These are phyloP conservation scores for Acanthochromis polyacanthus DNA, from an alignment of 2,113 vertebrate genomes.

Conservation along the genomic window DNA sequence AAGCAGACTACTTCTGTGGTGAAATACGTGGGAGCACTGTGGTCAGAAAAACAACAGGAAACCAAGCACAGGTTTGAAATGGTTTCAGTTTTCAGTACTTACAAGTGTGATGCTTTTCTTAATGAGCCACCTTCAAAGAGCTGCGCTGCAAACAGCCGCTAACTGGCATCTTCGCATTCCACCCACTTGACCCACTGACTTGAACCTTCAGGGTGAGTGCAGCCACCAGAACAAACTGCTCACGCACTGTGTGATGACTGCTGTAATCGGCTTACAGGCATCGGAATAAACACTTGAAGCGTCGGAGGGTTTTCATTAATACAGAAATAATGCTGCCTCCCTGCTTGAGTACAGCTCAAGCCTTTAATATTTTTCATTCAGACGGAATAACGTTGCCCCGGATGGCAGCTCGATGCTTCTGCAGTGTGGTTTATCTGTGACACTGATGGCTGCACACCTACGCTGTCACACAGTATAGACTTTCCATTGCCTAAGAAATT, in stretches of 20 bases:
- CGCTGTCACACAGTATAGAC: slow-evolving; percentile 15
- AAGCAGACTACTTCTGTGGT: neutral
- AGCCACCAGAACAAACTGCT: slow-evolving; percentile 26
- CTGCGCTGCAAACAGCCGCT: slow-evolving; percentile 7
- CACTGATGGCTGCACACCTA: slow-evolving; percentile 31
- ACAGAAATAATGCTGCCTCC: slow-evolving; percentile 30
- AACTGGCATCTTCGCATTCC: slow-evolving; percentile 23
- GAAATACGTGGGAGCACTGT: neutral
- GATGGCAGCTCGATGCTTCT: slow-evolving; percentile 22
- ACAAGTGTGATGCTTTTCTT: neutral
- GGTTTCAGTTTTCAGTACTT: neutral
- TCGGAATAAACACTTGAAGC: slow-evolving; percentile 31
- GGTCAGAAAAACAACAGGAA: neutral
- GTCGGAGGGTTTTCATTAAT: slow-evolving; percentile 30
- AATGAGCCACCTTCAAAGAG: slow-evolving; percentile 24
- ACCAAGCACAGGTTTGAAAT: neutral
- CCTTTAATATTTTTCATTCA: slow-evolving; percentile 28
- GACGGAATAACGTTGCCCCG: neutral
- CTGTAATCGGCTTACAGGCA: slow-evolving; percentile 33
- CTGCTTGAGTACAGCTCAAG: neutral
- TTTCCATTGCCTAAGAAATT: slow-evolving; percentile 15
- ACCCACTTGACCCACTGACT: slow-evolving; percentile 39
- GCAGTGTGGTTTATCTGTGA: slow-evolving; percentile 8
- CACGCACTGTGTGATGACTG: slow-evolving; percentile 14
- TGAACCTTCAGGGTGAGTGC: slow-evolving; percentile 23